Base-by-base conservation (phyloP, 2,888 invertebrate species). In the Microchrysa polita region DNA sequence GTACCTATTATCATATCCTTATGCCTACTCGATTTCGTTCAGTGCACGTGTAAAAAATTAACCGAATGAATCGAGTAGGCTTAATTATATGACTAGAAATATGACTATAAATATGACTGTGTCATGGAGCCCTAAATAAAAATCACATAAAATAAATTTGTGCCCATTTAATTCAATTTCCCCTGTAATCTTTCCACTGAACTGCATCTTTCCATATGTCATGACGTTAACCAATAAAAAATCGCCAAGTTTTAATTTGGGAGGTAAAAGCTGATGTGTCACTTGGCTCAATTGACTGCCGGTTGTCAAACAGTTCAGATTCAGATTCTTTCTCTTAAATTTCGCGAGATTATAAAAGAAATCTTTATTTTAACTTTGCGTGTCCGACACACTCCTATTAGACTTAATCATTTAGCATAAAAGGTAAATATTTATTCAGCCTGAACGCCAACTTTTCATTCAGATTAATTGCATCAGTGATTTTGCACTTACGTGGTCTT, bases 171-270 rank as follows among this genome's bases (percentile, higher is more conserved):
- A 34, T 34, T 34, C 27, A 55, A 55, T 55, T 55, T 55, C 55
- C 55, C 27, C 14, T 60, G 23, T 59, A 34, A 34, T 34, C 27
- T 34, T 4, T 27, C 23, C 57, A 71, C 40, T 63, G 65, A 48
- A 73, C 63, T 63, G 27, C 12, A 53, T 12, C 16, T 61, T 18
- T 34, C 40, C 10, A 40, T 5, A 69, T 40, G 42, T 27, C 12
- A 57, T 65, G 73, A 73, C 73, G 65, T 67, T 57, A 57, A 22
- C 73, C 73, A 73, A 73, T 73, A 44, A 59, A 23, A 52, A 73
- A 48, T 57, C 59, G 67, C 67, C 73, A 73, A 73, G 73, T 73
- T 73, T 59, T 42, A n/a, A n/a, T n/a, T n/a, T n/a, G n/a, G 44
- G 18, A 55, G 34, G 34, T 61, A 40, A 73, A 55, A n/a, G n/a